These are phyloP conservation scores for Leptothorax acervorum DNA, from an alignment of 2,888 invertebrate genomes.

Conservation along the genomic window DNA sequence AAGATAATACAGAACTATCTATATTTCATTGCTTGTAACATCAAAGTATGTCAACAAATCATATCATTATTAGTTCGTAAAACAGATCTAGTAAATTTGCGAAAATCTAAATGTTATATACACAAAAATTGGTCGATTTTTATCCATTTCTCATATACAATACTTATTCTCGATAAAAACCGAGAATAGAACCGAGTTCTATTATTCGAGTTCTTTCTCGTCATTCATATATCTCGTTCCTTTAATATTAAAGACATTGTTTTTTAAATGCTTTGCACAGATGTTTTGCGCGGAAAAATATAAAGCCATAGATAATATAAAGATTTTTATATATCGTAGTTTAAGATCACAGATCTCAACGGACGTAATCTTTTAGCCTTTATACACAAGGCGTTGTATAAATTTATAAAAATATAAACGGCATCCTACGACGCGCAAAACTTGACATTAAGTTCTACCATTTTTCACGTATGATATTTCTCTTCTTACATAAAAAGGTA, in stretches of 20 bases:
- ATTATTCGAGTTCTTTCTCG: background rate
- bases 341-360: slow-evolving; percentile 6
- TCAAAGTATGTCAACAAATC: background rate
- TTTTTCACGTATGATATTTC: slow-evolving; percentile 19
- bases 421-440: background rate
- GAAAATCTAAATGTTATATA: background rate
- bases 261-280: background rate
- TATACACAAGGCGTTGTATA: background rate
- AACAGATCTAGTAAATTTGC: background rate
- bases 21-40: background rate
- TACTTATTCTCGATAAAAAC: too few species aligned
- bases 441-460: slow-evolving; percentile 21
- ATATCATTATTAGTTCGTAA: background rate
- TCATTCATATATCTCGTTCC: background rate
- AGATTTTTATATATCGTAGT: background rate
- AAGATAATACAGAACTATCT: background rate
- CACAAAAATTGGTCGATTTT: background rate
- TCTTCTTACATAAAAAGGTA: slow-evolving; percentile 6
- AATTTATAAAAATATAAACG: slow-evolving; percentile 7
- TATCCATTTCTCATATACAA: background rate
- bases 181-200: background rate
- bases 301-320: background rate
- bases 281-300: background rate
- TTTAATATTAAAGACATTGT: background rate
- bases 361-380: background rate